Conservation (phyloP, 2,113 vertebrate genomes). For the Microtus richardsoni region DNA sequence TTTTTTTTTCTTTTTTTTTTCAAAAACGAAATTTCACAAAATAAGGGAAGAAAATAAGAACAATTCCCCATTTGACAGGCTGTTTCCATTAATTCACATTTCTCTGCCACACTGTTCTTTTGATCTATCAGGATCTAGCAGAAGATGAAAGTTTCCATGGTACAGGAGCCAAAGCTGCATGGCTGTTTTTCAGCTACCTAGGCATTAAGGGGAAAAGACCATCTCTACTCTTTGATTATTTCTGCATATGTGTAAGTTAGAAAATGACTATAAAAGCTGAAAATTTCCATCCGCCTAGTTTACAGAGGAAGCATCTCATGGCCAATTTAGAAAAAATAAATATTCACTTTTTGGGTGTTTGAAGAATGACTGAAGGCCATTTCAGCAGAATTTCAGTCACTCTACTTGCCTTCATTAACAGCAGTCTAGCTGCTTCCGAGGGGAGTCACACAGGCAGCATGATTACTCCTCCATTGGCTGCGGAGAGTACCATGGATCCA, state of each 20-base stretch:
- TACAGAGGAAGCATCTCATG: background rate
- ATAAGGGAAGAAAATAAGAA: background rate
- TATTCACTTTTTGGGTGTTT: slow-evolving; percentile 1
- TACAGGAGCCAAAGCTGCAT: background rate
- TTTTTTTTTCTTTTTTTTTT: background rate
- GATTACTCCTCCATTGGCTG: background rate
- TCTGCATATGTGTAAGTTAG: slow-evolving; percentile 68
- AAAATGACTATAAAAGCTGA: slow-evolving; percentile 46
- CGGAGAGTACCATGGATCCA: background rate
- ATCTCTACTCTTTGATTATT: slow-evolving; percentile 65
- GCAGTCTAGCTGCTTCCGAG: background rate
- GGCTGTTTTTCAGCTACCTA: slow-evolving; percentile 55
- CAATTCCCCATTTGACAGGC: slow-evolving; percentile 33
- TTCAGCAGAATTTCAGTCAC: background rate
- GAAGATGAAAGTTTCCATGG: slow-evolving; percentile 71
- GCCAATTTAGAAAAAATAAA: slow-evolving; percentile 61
- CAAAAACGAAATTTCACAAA: slow-evolving; percentile 43
- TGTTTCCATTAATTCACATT: slow-evolving; percentile 63
- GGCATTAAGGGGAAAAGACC: slow-evolving; percentile 67
- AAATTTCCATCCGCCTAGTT: slow-evolving; percentile 49
- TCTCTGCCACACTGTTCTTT: slow-evolving; percentile 63
- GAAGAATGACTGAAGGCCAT: slow-evolving; percentile 35
- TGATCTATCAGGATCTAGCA: slow-evolving; percentile 60
- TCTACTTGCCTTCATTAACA: background rate
- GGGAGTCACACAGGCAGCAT: background rate